Percentiles rank a stretch among this genome's conserved stretches.
These are phyloP conservation scores for Tenthredo mesomela DNA, from an alignment of 2,888 invertebrate genomes.

Conservation along the genomic window DNA sequence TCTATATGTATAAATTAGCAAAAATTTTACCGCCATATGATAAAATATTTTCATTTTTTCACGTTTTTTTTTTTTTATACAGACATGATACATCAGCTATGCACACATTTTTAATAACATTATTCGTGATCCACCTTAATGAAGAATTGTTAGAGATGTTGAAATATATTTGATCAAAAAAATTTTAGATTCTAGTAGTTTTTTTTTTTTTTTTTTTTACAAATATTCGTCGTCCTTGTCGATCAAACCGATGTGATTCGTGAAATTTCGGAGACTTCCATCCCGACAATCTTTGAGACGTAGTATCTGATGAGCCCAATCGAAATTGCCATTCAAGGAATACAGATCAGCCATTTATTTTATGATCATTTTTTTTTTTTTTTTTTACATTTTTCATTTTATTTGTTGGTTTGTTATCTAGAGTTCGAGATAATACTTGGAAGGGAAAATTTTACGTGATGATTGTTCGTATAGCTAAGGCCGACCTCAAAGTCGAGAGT, in stretches of 20 bases:
- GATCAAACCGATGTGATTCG: too few relatives aligned
- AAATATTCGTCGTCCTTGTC: too few relatives aligned
- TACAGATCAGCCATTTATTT: neutral
- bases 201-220: too few relatives aligned
- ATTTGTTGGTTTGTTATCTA: neutral
- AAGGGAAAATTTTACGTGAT: neutral
- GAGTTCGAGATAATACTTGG: neutral
- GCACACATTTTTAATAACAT: too few relatives aligned
- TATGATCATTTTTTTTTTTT: neutral
- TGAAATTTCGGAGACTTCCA: too few relatives aligned
- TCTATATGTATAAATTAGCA: neutral
- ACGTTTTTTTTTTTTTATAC: too few relatives aligned
- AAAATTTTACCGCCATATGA: neutral
- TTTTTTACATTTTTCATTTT: neutral
- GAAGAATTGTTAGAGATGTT: too few relatives aligned
- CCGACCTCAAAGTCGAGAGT: constrained; percentile 1
- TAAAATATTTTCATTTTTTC: neutral
- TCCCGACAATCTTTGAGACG: too few relatives aligned
- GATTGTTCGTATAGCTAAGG: neutral
- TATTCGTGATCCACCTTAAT: neutral
- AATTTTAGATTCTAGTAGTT: too few relatives aligned
- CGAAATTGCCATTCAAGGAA: neutral
- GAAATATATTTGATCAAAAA: too few relatives aligned
- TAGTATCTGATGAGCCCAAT: neutral
- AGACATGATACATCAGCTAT: too few relatives aligned